A percentile compares a stretch with the other conserved stretches of the same genome.
phyloP scores from a whole-genome alignment of 1,140 invertebrate genomes.

The Caenorhabditis brenneri region DNA sequence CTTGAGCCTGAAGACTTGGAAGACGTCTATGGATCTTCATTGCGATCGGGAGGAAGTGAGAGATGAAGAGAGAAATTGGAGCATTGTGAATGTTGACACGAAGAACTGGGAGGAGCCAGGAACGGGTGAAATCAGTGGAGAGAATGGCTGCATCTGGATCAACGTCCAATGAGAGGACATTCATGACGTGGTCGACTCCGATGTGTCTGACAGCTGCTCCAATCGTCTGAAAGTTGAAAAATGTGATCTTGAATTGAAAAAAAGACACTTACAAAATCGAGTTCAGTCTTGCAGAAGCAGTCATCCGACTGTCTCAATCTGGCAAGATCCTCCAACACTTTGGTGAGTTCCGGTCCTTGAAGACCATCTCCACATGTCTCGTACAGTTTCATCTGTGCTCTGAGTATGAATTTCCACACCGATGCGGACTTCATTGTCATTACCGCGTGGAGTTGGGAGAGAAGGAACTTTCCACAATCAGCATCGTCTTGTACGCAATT shows the following conservation, averaged over 20 bases:
- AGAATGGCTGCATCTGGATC: conserved; percentile 65
- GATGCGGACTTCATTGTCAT: conserved; percentile 56
- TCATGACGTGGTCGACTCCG: conserved; percentile 57
- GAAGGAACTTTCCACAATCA: conserved; percentile 39
- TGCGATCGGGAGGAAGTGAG: conserved; percentile 82
- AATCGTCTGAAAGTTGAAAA: conserved; percentile 61
- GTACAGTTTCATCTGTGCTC: conserved; percentile 56
- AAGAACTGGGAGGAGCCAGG: conserved; percentile 86
- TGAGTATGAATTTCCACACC: conserved; percentile 60
- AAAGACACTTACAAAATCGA: conserved; percentile 59
- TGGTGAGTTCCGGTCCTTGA: conserved; percentile 51
- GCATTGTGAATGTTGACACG: conserved; percentile 82
- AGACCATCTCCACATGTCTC: conserved; percentile 56
- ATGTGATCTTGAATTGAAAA: too few relatives aligned
- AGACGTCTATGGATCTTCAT: conserved; percentile 55
- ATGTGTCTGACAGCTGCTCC: conserved; percentile 60
- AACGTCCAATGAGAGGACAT: conserved; percentile 56
- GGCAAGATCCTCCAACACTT: conserved; percentile 58
- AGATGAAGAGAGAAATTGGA: conserved; percentile 82
- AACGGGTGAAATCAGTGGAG: conserved; percentile 78
- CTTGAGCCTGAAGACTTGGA: conserved; percentile 49
- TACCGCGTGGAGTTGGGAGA: conserved; percentile 49
- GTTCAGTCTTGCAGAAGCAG: conserved; percentile 59
- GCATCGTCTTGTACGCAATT: conserved; percentile 56
- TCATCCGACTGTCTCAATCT: conserved; percentile 61